Evolutionary conservation across 37 sponge, comb jelly and placozoan species (phyloP).

Genomic region (Halisarca cf. caerulea): DNA sequence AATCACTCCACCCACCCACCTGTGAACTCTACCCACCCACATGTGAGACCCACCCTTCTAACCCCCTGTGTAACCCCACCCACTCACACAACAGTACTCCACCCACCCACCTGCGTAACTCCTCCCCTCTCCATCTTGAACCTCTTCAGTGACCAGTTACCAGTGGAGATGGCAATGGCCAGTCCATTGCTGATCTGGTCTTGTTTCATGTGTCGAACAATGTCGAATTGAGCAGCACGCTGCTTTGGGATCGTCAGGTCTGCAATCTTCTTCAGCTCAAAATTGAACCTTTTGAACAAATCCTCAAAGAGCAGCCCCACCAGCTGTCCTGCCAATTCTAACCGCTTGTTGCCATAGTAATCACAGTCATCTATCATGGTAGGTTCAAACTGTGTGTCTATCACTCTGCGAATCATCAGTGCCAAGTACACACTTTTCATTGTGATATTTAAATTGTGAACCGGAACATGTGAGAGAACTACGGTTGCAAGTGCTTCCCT

Average conservation of each 20-base stretch:
- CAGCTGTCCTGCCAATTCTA: slow-evolving; percentile 96
- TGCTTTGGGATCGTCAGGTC: slow-evolving; percentile 91
- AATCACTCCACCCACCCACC: too few species aligned
- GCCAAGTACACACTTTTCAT: slow-evolving; percentile 90
- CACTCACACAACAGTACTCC: too few species aligned
- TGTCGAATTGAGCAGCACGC: slow-evolving; percentile 88
- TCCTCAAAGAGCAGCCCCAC: slow-evolving; percentile 97
- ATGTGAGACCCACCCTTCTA: too few species aligned
- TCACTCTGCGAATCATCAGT: slow-evolving; percentile 90
- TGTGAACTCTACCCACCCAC: too few species aligned
- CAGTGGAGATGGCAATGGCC: slow-evolving; percentile 89
- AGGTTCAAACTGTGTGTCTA: slow-evolving; percentile 63
- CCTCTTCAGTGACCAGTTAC: slow-evolving; percentile 97
- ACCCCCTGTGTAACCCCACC: too few species aligned
- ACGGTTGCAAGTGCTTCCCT: slow-evolving; percentile 75
- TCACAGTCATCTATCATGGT: slow-evolving; percentile 86
- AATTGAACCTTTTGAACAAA: slow-evolving; percentile 94
- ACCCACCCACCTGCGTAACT: slow-evolving; percentile 89
- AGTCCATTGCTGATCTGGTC: slow-evolving; percentile 95
- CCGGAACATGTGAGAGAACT: slow-evolving; percentile 95
- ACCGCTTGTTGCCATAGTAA: slow-evolving; percentile 98
- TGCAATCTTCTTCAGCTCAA: slow-evolving; percentile 87
- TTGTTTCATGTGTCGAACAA: slow-evolving; percentile 92
- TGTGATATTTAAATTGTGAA: slow-evolving; percentile 68
- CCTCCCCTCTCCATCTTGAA: slow-evolving; percentile 98